Percentiles rank a stretch among this genome's conserved stretches.
These are phyloP conservation scores for Lordiphosa stackelbergi DNA, from an alignment of 1,140 invertebrate genomes.

Conservation along the genomic window DNA sequence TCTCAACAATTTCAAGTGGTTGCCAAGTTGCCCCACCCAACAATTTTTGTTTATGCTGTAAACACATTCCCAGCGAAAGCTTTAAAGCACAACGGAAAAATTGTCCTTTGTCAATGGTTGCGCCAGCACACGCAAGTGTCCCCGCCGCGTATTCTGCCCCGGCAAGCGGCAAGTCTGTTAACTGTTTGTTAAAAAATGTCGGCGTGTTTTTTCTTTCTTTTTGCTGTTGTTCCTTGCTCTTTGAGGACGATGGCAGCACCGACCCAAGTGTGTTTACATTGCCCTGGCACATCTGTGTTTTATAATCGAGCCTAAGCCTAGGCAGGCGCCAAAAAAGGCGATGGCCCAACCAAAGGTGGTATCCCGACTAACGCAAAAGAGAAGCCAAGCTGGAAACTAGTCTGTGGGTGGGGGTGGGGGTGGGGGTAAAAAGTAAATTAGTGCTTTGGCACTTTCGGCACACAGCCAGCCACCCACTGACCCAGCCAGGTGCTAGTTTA, in stretches of 20 bases:
- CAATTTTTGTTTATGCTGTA: constrained; percentile 52
- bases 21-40: constrained; percentile 31
- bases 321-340: constrained; percentile 15
- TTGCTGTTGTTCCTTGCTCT: constrained; percentile 2
- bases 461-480: constrained; percentile 47
- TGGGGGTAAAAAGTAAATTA: constrained; percentile 61
- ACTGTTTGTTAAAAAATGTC: constrained; percentile 48
- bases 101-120: constrained; percentile 53
- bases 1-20: constrained; percentile 69
- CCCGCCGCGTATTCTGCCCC: constrained; percentile 2
- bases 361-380: constrained; percentile 17
- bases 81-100: constrained; percentile 32
- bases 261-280: constrained; percentile 49
- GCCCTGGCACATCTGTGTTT: constrained; percentile 63
- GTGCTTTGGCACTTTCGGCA: constrained; percentile 75
- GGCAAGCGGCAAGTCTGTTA: constrained; percentile 39
- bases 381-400: constrained; percentile 16
- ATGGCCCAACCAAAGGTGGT: constrained; percentile 28
- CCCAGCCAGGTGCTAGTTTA: constrained; percentile 65
- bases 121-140: constrained; percentile 31
- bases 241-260: constrained; percentile 26
- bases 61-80: constrained; percentile 55
- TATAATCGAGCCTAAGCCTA: constrained; percentile 55
- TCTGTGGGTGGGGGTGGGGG: not conserved
- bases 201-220: constrained; percentile 24